Conservation (phyloP, 2,888 invertebrate genomes). For the Itoplectis maculator region DNA sequence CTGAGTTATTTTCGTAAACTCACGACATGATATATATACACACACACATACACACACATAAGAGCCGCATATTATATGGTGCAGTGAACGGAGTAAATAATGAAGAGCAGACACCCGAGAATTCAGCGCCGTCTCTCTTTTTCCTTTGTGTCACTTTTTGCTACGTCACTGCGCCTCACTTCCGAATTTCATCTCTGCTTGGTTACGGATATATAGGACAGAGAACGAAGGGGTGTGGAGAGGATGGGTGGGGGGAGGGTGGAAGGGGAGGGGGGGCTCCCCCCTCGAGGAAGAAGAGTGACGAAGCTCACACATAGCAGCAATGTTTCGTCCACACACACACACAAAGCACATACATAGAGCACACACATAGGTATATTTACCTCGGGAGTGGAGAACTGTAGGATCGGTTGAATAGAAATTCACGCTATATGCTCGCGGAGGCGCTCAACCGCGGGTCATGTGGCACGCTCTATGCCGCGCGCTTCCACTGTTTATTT, state of each 20-base stretch:
- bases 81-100: slow-evolving; percentile 49
- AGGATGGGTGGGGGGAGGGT: too few relatives aligned
- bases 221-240: slow-evolving; percentile 25
- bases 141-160: slow-evolving; percentile 52
- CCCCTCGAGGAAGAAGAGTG: slow-evolving; percentile 42
- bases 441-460: slow-evolving; percentile 55
- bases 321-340: slow-evolving; percentile 36
- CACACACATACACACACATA: too few relatives aligned
- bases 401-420: slow-evolving; percentile 59
- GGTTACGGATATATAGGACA: slow-evolving; percentile 53
- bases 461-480: slow-evolving; percentile 37
- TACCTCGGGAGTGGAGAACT: slow-evolving; percentile 18
- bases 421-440: slow-evolving; percentile 54
- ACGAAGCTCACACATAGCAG: slow-evolving; percentile 47
- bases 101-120: slow-evolving; percentile 41
- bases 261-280: too few relatives aligned
- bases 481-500: slow-evolving; percentile 58
- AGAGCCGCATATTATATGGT: background rate
- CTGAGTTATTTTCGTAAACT: background rate
- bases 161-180: slow-evolving; percentile 57
- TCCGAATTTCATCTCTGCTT: slow-evolving; percentile 56
- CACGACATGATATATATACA: background rate
- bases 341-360: background rate
- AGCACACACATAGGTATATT: background rate
- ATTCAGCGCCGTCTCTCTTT: slow-evolving; percentile 38